These are phyloP conservation scores for Chymomyza costata DNA, from an alignment of 1,140 invertebrate species.

Conservation along the genomic window DNA sequence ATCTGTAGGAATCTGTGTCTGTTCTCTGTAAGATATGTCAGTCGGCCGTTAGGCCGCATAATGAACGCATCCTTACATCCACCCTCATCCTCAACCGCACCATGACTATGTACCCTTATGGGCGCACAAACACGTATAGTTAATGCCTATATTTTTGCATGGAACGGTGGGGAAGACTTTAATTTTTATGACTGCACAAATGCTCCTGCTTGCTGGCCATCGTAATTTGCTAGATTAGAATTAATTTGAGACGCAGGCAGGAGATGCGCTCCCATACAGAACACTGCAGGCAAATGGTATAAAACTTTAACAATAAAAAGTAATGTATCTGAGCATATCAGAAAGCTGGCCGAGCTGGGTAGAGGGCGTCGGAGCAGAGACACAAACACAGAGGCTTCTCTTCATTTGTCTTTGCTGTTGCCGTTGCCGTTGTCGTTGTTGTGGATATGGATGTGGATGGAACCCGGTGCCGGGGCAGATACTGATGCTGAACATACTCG, in stretches of 20 bases:
- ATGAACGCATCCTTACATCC: conserved; percentile 50
- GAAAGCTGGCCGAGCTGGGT: neutral
- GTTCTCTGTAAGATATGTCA: conserved; percentile 39
- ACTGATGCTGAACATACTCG: too few relatives aligned
- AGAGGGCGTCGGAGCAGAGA: neutral
- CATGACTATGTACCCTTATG: too few relatives aligned
- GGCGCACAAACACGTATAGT: too few relatives aligned
- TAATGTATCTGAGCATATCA: conserved; percentile 39
- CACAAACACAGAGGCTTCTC: conserved; percentile 45
- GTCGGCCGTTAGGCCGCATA: conserved; percentile 22
- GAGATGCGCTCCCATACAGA: too few relatives aligned
- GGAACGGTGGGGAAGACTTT: too few relatives aligned
- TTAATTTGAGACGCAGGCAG: conserved; percentile 50
- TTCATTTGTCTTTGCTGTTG: conserved; percentile 63
- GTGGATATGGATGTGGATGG: conserved; percentile 2
- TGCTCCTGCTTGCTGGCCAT: conserved; percentile 37
- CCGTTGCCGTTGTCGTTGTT: conserved; percentile 11
- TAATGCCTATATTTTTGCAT: too few relatives aligned
- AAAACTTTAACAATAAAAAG: conserved; percentile 49
- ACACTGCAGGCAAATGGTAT: conserved; percentile 21
- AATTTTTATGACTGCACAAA: conserved; percentile 69
- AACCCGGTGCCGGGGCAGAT: neutral
- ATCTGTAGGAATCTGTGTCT: too few relatives aligned
- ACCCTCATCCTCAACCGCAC: too few relatives aligned
- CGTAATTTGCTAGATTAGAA: conserved; percentile 70